Evolutionary conservation across 2,888 invertebrate species (phyloP), one percentile per base, ranked within the genome.

Genomic region (Zygaena filipendulae): DNA sequence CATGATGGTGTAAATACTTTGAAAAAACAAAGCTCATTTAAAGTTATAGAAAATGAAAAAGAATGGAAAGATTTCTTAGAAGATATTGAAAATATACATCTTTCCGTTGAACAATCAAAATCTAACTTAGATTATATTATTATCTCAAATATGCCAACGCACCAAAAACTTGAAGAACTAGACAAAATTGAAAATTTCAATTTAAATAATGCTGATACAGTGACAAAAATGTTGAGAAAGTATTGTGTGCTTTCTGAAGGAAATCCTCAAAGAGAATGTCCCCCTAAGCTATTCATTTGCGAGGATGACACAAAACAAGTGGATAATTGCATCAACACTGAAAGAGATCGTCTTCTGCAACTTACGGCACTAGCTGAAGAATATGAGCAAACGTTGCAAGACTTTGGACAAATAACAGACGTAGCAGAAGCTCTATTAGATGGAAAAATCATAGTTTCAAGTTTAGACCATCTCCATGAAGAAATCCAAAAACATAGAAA

Each of bases 401-500:
- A 95, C 57, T 92, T 94, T 45, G 86, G 87, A 6, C 91, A 93
- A 54, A 92, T 94, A 14, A 91, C 91, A 3, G 87, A 91, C 27
- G 84, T 93, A 4, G 93, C 94, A 1, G 91, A 93, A 58, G 87
- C 88, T 21, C 67, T 93, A 19, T 82, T 94, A 4, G 88, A 91
- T 39, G 88, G 88, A 41, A 87, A 89, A 22, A 87, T 93, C 16
- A 84, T 86, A 4, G 90, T 92, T 1, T 84, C 83, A 19, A 87
- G 87, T 42, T 70, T 92, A 35, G 87, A 89, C 45, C 90, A 92
- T 46, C 69, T 94, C n/a, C 91, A 91, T 49, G 91, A 92, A 49
- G 93, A 93, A 71, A 91, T 94, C 70, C 92, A 92, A 49, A 93
- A 91, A 53, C 92, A 93, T 49, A 83, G 93, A 20, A 92, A 91